Conservation (phyloP, 2,113 vertebrate species). For the Dicentrarchus labrax region DNA sequence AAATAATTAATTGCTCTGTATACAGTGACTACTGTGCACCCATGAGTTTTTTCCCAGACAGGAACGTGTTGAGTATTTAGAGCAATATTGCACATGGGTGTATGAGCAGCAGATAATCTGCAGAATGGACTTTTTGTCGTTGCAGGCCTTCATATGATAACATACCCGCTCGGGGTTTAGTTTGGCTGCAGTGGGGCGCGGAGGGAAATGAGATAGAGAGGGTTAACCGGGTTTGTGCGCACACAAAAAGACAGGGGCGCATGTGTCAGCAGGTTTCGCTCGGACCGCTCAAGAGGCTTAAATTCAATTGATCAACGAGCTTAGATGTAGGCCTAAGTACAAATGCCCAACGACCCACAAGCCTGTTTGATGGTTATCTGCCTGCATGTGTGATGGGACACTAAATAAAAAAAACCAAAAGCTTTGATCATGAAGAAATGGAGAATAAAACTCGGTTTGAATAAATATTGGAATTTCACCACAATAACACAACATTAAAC, state of each 20-base stretch:
- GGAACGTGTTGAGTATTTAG: neutral
- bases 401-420: neutral
- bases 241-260: slow-evolving; percentile 80
- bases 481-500: neutral
- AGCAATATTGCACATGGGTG: slow-evolving; percentile 15
- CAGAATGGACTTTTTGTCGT: neutral
- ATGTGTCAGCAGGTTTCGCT: slow-evolving; percentile 86
- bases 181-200: slow-evolving; percentile 23
- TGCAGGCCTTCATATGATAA: slow-evolving; percentile 7
- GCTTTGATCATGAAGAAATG: neutral
- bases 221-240: slow-evolving; percentile 65
- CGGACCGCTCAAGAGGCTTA: slow-evolving; percentile 83
- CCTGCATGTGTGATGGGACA: slow-evolving; percentile 10
- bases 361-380: slow-evolving; percentile 62
- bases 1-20: slow-evolving; percentile 64
- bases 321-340: slow-evolving; percentile 81
- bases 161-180: neutral
- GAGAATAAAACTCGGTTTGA: neutral
- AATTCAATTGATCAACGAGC: slow-evolving; percentile 86
- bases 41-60: neutral
- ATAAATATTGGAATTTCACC: no score
- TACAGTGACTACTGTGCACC: slow-evolving; percentile 19
- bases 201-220: slow-evolving; percentile 37
- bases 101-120: slow-evolving; percentile 10
- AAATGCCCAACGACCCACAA: slow-evolving; percentile 72